Conservation (phyloP, 2,888 invertebrate species). For the Sclerodermus sp. region DNA sequence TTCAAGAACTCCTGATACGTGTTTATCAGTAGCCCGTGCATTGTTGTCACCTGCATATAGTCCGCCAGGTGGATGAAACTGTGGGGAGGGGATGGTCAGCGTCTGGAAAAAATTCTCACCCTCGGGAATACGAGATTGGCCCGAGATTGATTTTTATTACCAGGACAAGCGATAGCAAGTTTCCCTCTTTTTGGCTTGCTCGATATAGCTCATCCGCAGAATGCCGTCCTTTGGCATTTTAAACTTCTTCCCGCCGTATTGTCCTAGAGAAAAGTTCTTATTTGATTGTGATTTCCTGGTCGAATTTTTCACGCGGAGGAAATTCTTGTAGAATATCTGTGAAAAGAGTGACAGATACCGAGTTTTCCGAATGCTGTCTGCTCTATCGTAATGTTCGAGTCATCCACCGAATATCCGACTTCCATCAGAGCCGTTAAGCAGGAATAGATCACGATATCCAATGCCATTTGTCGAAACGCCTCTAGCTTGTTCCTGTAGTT, state of each 20-base stretch:
- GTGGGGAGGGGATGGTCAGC: too few relatives aligned
- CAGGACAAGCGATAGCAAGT: constrained; percentile 78
- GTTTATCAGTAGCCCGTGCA: constrained; percentile 67
- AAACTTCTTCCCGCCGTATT: constrained; percentile 33
- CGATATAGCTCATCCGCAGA: constrained; percentile 79
- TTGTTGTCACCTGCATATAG: constrained; percentile 71
- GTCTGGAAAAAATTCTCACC: too few relatives aligned
- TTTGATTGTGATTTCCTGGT: too few relatives aligned
- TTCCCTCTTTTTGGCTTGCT: constrained; percentile 81
- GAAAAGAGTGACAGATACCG: constrained; percentile 23
- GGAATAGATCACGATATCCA: constrained; percentile 67
- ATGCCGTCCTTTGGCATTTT: constrained; percentile 41
- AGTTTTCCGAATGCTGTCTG: constrained; percentile 46
- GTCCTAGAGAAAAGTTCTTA: constrained; percentile 16
- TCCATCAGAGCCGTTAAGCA: constrained; percentile 75
- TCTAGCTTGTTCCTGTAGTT: constrained; percentile 53
- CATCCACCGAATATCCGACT: constrained; percentile 79
- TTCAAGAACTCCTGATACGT: constrained; percentile 65
- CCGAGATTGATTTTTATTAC: too few relatives aligned
- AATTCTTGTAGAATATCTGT: too few relatives aligned
- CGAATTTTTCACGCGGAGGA: too few relatives aligned
- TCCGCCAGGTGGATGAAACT: constrained; percentile 75
- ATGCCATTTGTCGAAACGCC: constrained; percentile 61
- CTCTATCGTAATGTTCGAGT: constrained; percentile 60
- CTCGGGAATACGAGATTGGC: too few relatives aligned